These are phyloP conservation scores for Pterocles orientalis DNA, from an alignment of 2,113 vertebrate species.

Conservation along the genomic window DNA sequence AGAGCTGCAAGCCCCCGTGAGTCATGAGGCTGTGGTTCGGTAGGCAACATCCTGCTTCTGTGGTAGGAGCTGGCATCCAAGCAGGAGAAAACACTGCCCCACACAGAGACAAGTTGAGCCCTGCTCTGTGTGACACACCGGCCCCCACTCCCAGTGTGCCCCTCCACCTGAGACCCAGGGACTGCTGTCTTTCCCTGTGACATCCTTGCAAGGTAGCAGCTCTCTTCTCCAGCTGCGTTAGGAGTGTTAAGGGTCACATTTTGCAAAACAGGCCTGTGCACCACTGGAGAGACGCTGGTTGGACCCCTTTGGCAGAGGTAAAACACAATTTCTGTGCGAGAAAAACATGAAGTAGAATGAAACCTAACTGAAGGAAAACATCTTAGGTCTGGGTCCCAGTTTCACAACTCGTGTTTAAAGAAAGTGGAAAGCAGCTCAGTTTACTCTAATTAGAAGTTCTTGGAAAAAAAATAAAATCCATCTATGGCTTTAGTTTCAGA, in stretches of 20 bases:
- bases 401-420: background rate
- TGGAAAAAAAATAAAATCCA: background rate
- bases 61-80: background rate
- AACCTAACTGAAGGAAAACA: background rate
- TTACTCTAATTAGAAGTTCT: background rate
- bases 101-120: background rate
- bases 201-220: background rate
- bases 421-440: background rate
- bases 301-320: background rate
- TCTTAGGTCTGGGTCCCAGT: background rate
- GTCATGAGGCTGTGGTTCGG: background rate
- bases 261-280: background rate
- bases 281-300: background rate
- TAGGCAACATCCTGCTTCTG: background rate
- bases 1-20: background rate
- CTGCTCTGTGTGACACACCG: background rate
- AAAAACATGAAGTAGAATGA: background rate
- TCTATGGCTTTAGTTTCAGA: background rate
- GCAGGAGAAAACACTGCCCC: background rate
- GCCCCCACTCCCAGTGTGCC: background rate
- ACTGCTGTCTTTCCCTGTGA: background rate
- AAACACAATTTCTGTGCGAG: background rate
- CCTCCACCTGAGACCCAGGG: background rate
- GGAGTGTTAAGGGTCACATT: background rate
- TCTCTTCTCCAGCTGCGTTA: fast-evolving